Conservation (phyloP, 2,797 vertebrate genomes). For the Coregonus suidteri region DNA sequence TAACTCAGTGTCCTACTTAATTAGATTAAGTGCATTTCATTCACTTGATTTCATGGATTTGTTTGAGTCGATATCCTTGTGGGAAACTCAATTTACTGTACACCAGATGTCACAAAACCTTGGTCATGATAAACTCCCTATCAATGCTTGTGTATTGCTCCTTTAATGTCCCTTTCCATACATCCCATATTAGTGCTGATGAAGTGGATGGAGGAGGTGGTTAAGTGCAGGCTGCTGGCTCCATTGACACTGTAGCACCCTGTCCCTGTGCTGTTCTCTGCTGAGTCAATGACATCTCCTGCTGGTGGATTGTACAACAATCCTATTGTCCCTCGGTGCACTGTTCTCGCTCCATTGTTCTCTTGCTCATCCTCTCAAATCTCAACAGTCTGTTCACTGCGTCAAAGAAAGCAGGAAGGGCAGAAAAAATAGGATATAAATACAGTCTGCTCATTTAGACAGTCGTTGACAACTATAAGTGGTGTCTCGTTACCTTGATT, state of each 20-base stretch:
- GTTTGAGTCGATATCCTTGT: neutral
- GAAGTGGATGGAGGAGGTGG: slow-evolving; percentile 50
- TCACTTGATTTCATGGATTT: neutral
- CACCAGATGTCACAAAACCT: no score
- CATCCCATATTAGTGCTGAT: slow-evolving; percentile 29
- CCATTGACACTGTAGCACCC: slow-evolving; percentile 41
- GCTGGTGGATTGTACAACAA: slow-evolving; percentile 18
- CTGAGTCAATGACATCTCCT: slow-evolving; percentile 69
- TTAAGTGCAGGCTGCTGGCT: slow-evolving; percentile 43
- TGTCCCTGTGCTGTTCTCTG: slow-evolving; percentile 40
- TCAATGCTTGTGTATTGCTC: slow-evolving; percentile 7
- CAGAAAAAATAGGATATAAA: no score
- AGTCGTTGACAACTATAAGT: neutral
- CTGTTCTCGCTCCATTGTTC: neutral
- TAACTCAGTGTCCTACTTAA: neutral
- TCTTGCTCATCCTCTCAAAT: neutral
- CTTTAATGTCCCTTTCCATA: neutral
- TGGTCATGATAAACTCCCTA: slow-evolving; percentile 7
- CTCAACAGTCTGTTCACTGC: no score
- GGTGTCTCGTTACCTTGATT: slow-evolving; percentile 1
- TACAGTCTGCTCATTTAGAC: no score
- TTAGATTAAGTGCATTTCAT: neutral
- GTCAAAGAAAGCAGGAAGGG: no score
- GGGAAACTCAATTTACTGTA: neutral
- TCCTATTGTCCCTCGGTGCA: neutral